A percentile compares a stretch with the other conserved stretches of the same genome.
Conservation (phyloP, 2,888 invertebrate species). For the Spisula subtruncata region DNA sequence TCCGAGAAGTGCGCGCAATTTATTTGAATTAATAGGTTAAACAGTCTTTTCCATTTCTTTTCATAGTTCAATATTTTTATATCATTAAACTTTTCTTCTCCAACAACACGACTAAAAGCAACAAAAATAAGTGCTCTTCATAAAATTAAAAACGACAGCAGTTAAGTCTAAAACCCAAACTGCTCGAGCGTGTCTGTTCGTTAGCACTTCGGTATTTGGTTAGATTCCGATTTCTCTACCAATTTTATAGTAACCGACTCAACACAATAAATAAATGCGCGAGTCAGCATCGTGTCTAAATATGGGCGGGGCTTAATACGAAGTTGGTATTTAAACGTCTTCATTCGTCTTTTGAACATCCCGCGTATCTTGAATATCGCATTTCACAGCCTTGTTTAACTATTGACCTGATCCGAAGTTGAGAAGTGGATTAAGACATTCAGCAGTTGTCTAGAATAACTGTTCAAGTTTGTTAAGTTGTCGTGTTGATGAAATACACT, state of each 20-base stretch:
- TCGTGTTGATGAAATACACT: neutral
- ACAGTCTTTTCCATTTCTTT: neutral
- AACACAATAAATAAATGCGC: slow-evolving; percentile 40
- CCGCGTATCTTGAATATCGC: neutral
- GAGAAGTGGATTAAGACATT: neutral
- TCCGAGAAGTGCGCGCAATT: neutral
- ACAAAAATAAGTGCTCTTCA: neutral
- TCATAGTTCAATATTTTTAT: neutral
- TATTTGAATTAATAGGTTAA: neutral
- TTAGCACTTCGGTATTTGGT: slow-evolving; percentile 46
- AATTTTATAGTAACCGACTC: slow-evolving; percentile 53
- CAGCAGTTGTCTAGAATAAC: no score
- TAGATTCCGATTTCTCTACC: slow-evolving; percentile 30
- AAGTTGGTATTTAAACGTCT: slow-evolving; percentile 42
- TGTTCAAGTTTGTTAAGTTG: no score
- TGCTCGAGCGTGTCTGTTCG: slow-evolving; percentile 8
- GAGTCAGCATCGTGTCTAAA: slow-evolving; percentile 31
- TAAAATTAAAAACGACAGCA: neutral
- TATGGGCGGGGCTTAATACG: slow-evolving; percentile 42
- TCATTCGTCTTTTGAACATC: slow-evolving; percentile 17
- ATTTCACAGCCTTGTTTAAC: neutral
- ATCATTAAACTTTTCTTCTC: neutral
- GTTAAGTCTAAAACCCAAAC: neutral
- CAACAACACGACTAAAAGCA: neutral
- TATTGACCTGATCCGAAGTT: neutral